Base-by-base conservation (phyloP, 2,888 invertebrate genomes). In the Helicoverpa assulta region DNA sequence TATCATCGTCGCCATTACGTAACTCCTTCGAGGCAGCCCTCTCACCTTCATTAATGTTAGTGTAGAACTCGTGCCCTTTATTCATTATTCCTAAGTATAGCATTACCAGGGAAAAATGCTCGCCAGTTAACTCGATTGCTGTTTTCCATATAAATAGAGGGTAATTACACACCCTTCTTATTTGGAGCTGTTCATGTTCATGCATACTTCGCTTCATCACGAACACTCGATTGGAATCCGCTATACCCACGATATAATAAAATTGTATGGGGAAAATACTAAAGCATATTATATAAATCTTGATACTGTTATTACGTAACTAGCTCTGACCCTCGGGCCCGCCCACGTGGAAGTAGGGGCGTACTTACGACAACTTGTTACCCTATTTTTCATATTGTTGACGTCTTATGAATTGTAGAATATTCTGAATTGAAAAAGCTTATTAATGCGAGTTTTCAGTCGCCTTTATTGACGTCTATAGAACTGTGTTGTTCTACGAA, bases 21-120 rank as follows among this genome's bases (percentile, higher is more conserved):
- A 89, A 89, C 90, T 90, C 91, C 91, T 92, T 89, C 82, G 89
- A 86, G 90, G 88, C 86, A 86, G 82, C 86, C 86, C 88, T 87
- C 85, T 86, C 88, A 89, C 92, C 89, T 91, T 92, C 92, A 93
- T 94, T 94, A 93, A 89, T 86, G 88, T 87, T 90, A 89, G 87
- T 88, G 88, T 89, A 82, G 83, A 83, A 81, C 80, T 62, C 68
- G 55, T 73, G 73, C 79, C 86, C 83, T 90, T 92, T 91, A 93
- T 90, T 93, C 91, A 93, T 93, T 93, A 92, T 91, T 90, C 88
- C 82, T 91, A 89, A 92, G 90, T 87, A 91, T 81, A 78, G 85
- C 88, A 90, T 93, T 92, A 91, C 85, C 75, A 88, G 86, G 86
- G 88, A 91, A 92, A 90, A 93, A 93, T 90, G 88, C 83, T 86